Conservation (phyloP, 23 tunicate genomes). For the Halocynthia aurantium region DNA sequence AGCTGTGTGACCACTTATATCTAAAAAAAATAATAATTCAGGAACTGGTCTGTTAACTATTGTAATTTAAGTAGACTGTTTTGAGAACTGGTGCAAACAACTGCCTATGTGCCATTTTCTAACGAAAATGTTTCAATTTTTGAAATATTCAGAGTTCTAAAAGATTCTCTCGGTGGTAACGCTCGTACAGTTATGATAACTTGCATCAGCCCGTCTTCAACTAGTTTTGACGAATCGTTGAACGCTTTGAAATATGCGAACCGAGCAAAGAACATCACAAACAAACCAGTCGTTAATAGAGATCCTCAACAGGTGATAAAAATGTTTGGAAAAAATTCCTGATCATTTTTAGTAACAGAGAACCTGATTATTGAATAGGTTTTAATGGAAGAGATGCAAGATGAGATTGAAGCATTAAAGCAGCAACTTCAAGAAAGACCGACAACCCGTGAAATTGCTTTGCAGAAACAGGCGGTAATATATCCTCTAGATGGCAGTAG, state of each 20-base stretch:
- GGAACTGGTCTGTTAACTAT: no score
- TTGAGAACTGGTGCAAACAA: no score
- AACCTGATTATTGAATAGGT: background rate
- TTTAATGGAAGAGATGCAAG: slow-evolving; percentile 22
- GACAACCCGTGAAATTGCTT: slow-evolving; percentile 18
- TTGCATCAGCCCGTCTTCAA: slow-evolving; percentile 26
- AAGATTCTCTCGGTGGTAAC: slow-evolving; percentile 24
- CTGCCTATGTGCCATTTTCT: no score
- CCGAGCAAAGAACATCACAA: slow-evolving; percentile 24
- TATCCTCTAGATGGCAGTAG: background rate
- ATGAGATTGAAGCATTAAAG: slow-evolving; percentile 25
- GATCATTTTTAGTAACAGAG: no score
- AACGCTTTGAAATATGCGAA: slow-evolving; percentile 30
- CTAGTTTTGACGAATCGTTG: slow-evolving; percentile 16
- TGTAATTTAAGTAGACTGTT: no score
- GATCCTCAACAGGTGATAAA: slow-evolving; percentile 30
- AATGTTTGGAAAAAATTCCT: no score
- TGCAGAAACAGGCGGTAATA: slow-evolving; percentile 13
- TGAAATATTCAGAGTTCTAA: slow-evolving; percentile 9
- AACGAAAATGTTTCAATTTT: background rate
- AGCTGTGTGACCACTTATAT: no score
- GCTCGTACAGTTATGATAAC: slow-evolving; percentile 27
- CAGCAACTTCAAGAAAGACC: slow-evolving; percentile 21
- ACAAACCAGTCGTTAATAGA: slow-evolving; percentile 23
- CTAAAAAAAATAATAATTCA: no score